Base-by-base conservation (phyloP, 2,797 vertebrate species). In the Argya squamiceps region DNA sequence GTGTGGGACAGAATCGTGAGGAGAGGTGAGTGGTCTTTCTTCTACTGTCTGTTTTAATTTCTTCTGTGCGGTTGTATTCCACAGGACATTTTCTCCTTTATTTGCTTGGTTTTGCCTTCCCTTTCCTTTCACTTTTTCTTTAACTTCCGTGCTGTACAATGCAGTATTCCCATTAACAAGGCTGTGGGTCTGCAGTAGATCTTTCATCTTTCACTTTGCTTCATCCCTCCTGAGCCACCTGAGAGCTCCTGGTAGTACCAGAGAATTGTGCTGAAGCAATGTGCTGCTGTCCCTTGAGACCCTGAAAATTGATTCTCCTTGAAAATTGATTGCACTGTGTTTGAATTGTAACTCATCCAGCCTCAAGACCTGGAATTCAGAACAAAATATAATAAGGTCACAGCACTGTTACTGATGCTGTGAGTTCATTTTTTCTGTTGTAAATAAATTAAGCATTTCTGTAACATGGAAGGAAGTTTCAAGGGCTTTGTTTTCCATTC, bases 1-100 rank as follows among this genome's bases (percentile, higher is more conserved):
- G 99, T 65, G 99, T 99, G 96, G 99, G 99, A 27, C 99, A 99
- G 98, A 99, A 99, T 96, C 99, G 99, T 0, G 99, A 99, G 96
- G 99, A 99, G 92, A 99, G 99, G 99, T 99, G 97, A 5, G 87
- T 34, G 62, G 6, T 6, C 37, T 29, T 14, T 47, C 8, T 12
- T 6, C 11, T 39, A 0, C 19, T 29, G 1, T 34, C 9, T 39
- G 10, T 30, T 90, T 81, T 34, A 29, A n/a, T 81, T 79, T 81
- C 34, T 43, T 58, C 84, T 36, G 16, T 1, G 49, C 26, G 23
- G 29, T 41, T 52, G 8, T 59, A 46, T 87, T 75, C 50, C 24
- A 46, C 9, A 27, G 32, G 43, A n/a, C 56, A 52, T 53, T 82
- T 79, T 63, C 49, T 88, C 39, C 41, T 88, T 88, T 92, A 27